A percentile compares a stretch with the other conserved stretches of the same genome.
These are phyloP conservation scores for Sicus ferrugineus DNA, from an alignment of 2,888 invertebrate species.

Conservation along the genomic window DNA sequence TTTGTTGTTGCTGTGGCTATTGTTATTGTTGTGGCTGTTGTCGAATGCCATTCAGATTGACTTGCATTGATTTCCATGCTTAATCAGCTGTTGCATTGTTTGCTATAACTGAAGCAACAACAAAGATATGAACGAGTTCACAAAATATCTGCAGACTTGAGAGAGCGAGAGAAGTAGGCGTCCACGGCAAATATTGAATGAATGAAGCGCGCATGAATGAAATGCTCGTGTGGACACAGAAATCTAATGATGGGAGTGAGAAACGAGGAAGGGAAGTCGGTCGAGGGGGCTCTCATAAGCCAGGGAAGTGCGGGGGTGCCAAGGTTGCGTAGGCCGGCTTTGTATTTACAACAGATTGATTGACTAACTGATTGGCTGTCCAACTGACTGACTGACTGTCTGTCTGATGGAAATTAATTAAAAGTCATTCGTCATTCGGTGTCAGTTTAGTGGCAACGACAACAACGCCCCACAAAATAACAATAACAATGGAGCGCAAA, in stretches of 20 bases:
- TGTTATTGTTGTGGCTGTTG: too few relatives aligned
- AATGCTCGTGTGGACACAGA: background rate
- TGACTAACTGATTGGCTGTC: too few relatives aligned
- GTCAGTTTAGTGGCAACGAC: background rate
- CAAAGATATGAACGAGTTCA: too few relatives aligned
- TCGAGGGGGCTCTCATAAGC: background rate
- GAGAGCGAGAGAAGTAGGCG: too few relatives aligned
- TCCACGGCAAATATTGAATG: too few relatives aligned
- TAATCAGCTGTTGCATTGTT: background rate
- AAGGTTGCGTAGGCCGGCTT: background rate
- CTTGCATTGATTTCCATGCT: background rate
- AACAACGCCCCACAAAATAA: background rate
- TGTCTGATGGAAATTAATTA: slow-evolving; percentile 6
- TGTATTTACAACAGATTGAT: too few relatives aligned
- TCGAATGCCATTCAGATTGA: background rate
- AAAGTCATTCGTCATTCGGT: background rate
- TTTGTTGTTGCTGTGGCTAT: too few relatives aligned
- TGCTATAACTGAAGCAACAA: background rate
- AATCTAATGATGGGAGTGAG: background rate
- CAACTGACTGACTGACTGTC: background rate
- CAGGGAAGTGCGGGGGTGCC: background rate
- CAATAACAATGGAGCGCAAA: background rate
- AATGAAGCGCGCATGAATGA: background rate
- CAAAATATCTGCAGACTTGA: too few relatives aligned
- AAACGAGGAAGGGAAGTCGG: background rate